Percentiles rank a stretch among this genome's conserved stretches.
phyloP scores from a whole-genome alignment of 2,797 vertebrate genomes.

The Gymnocypris eckloni region DNA sequence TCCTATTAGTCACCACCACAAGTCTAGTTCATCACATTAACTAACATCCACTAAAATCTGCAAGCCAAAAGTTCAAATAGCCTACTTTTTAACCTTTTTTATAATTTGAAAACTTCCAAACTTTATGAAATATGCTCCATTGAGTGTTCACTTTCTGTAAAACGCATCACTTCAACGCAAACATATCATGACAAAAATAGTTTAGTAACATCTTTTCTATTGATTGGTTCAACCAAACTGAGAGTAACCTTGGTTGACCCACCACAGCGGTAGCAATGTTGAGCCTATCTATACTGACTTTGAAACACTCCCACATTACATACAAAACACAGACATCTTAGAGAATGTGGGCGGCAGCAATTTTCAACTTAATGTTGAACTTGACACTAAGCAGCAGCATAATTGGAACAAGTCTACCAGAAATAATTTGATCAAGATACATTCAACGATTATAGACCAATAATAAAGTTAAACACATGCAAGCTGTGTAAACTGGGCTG shows the following conservation, averaged over 20 bases:
- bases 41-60: neutral
- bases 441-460: neutral
- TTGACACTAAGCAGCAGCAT: neutral
- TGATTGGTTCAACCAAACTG: neutral
- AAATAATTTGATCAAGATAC: conserved; percentile 6
- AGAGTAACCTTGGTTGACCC: neutral
- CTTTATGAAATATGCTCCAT: neutral
- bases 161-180: neutral
- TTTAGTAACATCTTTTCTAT: neutral
- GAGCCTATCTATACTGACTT: neutral
- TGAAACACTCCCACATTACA: conserved; percentile 13
- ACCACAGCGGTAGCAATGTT: neutral
- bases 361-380: neutral
- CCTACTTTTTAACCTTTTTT: neutral
- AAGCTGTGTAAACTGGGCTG: neutral
- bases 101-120: too few relatives aligned
- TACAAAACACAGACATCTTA: neutral
- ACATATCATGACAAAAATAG: too few relatives aligned
- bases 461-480: neutral
- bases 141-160: neutral
- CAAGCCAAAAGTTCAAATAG: neutral
- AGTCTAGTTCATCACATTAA: too few relatives aligned
- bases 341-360: neutral
- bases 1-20: neutral
- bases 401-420: conserved; percentile 3